Conservation (phyloP, 2,797 vertebrate genomes). For the Morelia viridis region DNA sequence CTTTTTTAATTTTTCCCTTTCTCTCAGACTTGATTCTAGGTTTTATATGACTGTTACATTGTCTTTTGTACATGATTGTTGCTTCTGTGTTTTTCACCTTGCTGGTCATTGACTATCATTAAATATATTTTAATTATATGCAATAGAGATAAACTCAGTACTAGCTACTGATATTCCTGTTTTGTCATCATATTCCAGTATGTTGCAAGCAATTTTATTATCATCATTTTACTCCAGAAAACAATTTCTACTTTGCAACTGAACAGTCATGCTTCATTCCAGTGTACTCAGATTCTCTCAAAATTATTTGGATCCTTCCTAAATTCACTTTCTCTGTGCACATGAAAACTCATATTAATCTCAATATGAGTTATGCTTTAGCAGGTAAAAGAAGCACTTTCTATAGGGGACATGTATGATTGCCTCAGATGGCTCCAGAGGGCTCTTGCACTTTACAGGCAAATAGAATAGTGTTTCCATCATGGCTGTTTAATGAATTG, state of each 20-base stretch:
- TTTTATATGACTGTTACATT: background rate
- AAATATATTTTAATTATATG: background rate
- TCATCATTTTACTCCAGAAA: constrained; percentile 5
- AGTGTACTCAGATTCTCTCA: constrained; percentile 36
- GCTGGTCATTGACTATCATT: background rate
- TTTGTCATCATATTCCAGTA: background rate
- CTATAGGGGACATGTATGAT: background rate
- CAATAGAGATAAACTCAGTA: background rate
- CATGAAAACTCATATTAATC: constrained; percentile 46
- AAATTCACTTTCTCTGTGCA: constrained; percentile 33
- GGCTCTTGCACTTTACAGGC: constrained; percentile 23
- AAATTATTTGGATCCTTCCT: constrained; percentile 38
- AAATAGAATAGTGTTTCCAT: constrained; percentile 41
- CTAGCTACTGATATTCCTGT: background rate
- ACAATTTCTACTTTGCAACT: constrained; percentile 32
- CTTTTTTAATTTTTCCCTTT: background rate
- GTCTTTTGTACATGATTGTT: background rate
- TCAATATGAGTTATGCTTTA: constrained; percentile 36
- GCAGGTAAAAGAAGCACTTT: constrained; percentile 16
- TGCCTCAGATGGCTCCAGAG: constrained; percentile 1
- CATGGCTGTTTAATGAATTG: constrained; percentile 14
- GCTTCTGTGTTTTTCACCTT: background rate
- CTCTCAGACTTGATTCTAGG: background rate
- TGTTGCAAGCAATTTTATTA: constrained; percentile 30
- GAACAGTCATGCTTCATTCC: constrained; percentile 38